Percentiles rank a stretch among this genome's conserved stretches.
Conservation (phyloP, 2,113 vertebrate genomes). For the Centropristis striata region DNA sequence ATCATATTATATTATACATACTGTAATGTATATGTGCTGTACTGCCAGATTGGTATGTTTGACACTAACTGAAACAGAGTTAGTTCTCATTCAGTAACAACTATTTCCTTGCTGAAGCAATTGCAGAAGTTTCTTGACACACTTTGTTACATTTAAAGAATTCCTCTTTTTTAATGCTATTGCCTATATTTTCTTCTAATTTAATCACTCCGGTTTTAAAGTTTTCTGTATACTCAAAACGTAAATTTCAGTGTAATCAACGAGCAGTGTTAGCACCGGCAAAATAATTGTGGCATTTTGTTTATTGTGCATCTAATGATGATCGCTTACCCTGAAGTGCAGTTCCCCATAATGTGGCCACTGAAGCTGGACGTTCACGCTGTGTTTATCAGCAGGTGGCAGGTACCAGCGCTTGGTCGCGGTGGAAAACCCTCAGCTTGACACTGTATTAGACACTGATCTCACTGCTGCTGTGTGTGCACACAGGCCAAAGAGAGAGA, state of each 20-base stretch:
- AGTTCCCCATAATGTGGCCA: slow-evolving; percentile 72
- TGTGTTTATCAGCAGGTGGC: not conserved
- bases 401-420: slow-evolving; percentile 2
- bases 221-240: not conserved
- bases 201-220: not conserved
- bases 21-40: not conserved
- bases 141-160: not conserved
- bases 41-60: not conserved
- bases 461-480: slow-evolving; percentile 2
- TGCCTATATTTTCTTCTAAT: not conserved
- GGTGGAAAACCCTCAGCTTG: not conserved
- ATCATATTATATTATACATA: not conserved
- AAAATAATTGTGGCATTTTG: not conserved
- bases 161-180: not conserved
- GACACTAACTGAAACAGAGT: not conserved
- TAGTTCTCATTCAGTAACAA: slow-evolving; percentile 24
- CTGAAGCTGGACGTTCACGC: not conserved
- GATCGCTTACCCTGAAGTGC: slow-evolving; percentile 63
- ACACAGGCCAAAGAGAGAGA: slow-evolving; percentile 20
- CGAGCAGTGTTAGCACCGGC: too few species aligned
- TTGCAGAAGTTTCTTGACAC: slow-evolving; percentile 15
- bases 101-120: slow-evolving; percentile 43
- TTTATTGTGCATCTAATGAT: not conserved
- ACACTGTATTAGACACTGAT: slow-evolving; percentile 26
- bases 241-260: too few species aligned